These are phyloP conservation scores for Huso huso DNA, from an alignment of 2,797 vertebrate species.

Conservation along the genomic window DNA sequence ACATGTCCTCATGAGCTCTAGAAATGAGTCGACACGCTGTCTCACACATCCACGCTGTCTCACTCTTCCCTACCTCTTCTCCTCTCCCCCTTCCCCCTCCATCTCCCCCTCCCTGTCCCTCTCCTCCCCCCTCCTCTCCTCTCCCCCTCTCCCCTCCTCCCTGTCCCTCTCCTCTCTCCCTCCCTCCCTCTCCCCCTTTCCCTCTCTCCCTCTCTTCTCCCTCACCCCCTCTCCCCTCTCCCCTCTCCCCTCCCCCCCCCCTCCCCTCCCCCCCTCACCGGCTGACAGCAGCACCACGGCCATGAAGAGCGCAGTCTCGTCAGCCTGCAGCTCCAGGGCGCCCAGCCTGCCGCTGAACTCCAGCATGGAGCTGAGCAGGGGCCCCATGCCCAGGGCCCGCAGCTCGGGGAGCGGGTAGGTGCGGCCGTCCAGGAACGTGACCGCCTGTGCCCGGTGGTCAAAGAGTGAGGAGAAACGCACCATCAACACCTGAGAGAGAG, in stretches of 20 bases:
- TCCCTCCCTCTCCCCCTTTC: no score
- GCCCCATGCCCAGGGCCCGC: conserved; percentile 57
- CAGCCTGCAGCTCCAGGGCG: conserved; percentile 57
- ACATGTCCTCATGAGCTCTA: no score
- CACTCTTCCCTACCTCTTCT: no score
- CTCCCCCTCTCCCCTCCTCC: no score
- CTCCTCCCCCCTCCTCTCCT: no score
- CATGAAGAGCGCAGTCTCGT: conserved; percentile 74
- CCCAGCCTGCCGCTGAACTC: conserved; percentile 67
- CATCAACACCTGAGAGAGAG: conserved; percentile 34
- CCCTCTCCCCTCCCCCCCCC: not conserved
- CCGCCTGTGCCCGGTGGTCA: conserved; percentile 52
- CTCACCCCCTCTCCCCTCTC: no score
- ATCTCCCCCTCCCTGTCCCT: no score
- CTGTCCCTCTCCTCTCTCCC: no score
- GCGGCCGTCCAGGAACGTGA: conserved; percentile 66
- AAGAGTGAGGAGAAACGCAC: conserved; percentile 70
- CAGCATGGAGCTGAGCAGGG: conserved; percentile 63
- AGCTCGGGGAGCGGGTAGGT: conserved; percentile 55
- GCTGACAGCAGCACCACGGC: conserved; percentile 70
- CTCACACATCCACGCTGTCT: no score
- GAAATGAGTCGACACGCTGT: no score
- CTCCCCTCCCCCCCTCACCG: conserved; percentile 44
- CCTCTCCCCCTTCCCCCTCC: no score
- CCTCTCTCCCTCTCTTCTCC: not conserved